Percentiles rank a stretch among this genome's conserved stretches.
Evolutionary conservation across 1,140 invertebrate genomes (phyloP).

Genomic region (Oscheius sp.): DNA sequence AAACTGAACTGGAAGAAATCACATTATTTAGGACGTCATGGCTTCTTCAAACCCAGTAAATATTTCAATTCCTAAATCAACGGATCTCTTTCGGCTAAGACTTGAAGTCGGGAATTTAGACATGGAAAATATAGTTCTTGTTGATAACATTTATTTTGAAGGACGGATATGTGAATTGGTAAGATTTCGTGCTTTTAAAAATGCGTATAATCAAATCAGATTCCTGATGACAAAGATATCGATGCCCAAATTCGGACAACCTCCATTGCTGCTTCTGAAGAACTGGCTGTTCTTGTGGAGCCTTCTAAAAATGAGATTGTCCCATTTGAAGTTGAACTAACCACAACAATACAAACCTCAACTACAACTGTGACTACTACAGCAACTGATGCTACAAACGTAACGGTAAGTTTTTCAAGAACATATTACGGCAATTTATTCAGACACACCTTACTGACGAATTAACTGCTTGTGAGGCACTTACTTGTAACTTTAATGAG

Average conservation of each 20-base stretch:
- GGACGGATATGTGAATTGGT: constrained; percentile 38
- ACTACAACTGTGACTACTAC: neutral
- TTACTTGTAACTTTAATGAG: constrained; percentile 34
- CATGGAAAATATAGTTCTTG: constrained; percentile 15
- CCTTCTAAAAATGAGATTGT: constrained; percentile 1
- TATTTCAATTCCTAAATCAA: constrained; percentile 25
- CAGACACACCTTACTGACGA: too few relatives aligned
- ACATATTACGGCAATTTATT: too few relatives aligned
- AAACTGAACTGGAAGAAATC: neutral
- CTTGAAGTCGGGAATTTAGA: constrained; percentile 27
- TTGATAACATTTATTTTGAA: constrained; percentile 36
- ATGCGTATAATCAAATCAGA: neutral
- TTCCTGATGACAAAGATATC: neutral
- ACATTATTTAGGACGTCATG: constrained; percentile 8
- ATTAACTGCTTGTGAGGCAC: constrained; percentile 28
- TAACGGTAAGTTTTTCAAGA: too few relatives aligned
- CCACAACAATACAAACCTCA: neutral
- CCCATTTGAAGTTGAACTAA: neutral
- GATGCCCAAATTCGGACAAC: neutral
- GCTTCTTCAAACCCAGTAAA: constrained; percentile 18
- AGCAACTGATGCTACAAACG: too few relatives aligned
- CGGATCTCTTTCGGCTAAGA: constrained; percentile 9
- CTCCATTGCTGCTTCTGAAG: neutral
- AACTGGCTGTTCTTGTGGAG: neutral
- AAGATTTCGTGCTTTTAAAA: neutral